phyloP scores from a whole-genome alignment of 2,797 vertebrate species.

The Gymnoscopelus braueri region DNA sequence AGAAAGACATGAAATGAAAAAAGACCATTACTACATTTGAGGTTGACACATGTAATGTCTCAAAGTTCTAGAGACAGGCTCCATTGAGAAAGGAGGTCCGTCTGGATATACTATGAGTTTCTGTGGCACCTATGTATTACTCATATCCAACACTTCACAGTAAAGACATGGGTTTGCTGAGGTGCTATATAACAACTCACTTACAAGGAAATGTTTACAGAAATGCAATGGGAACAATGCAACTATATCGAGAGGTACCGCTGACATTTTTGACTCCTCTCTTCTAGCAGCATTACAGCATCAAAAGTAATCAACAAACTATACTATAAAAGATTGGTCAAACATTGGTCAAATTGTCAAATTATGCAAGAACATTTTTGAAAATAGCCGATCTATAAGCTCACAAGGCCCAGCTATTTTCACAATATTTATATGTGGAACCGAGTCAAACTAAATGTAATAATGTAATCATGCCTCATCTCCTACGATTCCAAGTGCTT shows the following conservation, averaged over 20 bases:
- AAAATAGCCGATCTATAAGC: too few relatives aligned
- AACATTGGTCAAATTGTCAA: too few relatives aligned
- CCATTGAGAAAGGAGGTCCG: conserved; percentile 31
- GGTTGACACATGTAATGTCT: conserved; percentile 23
- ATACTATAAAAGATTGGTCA: too few relatives aligned
- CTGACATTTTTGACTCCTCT: conserved; percentile 82
- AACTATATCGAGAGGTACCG: conserved; percentile 75
- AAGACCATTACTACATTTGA: too few relatives aligned
- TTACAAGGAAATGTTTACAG: not conserved
- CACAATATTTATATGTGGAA: too few relatives aligned
- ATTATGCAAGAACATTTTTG: too few relatives aligned
- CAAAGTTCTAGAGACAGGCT: conserved; percentile 63
- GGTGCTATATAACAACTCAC: conserved; percentile 7
- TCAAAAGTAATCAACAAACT: too few relatives aligned
- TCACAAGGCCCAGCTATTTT: too few relatives aligned
- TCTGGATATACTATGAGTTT: conserved; percentile 55
- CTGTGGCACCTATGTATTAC: conserved; percentile 47
- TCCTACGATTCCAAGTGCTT: too few relatives aligned
- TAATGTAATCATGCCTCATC: too few relatives aligned
- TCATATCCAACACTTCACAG: conserved; percentile 41
- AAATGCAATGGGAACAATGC: not conserved
- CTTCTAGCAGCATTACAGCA: conserved; percentile 71
- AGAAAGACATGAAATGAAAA: too few relatives aligned
- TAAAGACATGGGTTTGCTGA: conserved; percentile 53
- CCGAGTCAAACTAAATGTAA: too few relatives aligned